phyloP scores from a whole-genome alignment of 2,113 vertebrate species.

The Tympanuchus pallidicinctus region DNA sequence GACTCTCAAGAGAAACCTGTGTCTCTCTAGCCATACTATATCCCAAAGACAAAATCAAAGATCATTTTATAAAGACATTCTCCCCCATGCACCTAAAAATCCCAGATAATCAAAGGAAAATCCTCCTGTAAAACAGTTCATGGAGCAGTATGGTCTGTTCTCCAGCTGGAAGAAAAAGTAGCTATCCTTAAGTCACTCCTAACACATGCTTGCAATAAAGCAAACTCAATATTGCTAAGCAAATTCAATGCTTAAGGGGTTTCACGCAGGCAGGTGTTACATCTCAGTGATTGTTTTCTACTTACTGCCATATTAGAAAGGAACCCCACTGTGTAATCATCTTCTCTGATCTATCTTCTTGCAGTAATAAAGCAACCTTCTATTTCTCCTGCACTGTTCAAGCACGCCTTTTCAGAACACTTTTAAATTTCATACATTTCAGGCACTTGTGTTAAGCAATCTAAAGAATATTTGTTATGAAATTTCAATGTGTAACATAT shows the following conservation, averaged over 20 bases:
- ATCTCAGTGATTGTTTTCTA: constrained; percentile 5
- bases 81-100: neutral
- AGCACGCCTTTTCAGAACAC: neutral
- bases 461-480: neutral
- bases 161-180: neutral
- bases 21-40: neutral
- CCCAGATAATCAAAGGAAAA: neutral
- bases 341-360: neutral
- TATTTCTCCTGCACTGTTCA: neutral
- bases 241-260: neutral
- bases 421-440: constrained; percentile 13
- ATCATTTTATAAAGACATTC: neutral
- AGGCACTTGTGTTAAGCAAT: constrained; percentile 13
- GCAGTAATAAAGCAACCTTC: neutral
- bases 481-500: neutral
- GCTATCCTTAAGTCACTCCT: neutral
- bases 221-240: neutral
- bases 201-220: neutral
- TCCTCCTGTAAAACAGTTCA: neutral
- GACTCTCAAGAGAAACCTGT: neutral
- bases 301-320: neutral
- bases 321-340: constrained; percentile 2
- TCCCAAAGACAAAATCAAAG: neutral
- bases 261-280: neutral
- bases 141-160: neutral